Evolutionary conservation across 2,113 vertebrate genomes (phyloP).

Genomic region (Corapipo altera): DNA sequence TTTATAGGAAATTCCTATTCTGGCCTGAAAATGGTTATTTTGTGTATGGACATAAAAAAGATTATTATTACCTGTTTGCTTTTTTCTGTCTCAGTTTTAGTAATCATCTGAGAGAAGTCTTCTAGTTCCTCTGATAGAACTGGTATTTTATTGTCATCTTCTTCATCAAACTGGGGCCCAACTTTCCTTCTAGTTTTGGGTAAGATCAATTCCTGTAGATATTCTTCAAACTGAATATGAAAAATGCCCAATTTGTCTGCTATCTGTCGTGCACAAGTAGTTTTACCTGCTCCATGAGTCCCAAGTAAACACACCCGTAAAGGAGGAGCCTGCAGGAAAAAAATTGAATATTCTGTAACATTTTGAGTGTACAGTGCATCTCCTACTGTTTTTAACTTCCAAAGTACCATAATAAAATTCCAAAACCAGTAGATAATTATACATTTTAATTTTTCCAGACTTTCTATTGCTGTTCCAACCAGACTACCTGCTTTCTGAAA

Average conservation of each 20-base stretch:
- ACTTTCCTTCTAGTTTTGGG: slow-evolving; percentile 81
- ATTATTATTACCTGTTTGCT: slow-evolving; percentile 41
- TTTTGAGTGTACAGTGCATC: not conserved
- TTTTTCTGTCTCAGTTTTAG: not conserved
- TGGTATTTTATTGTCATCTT: slow-evolving; percentile 63
- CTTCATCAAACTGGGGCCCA: slow-evolving; percentile 74
- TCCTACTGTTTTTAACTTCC: not conserved
- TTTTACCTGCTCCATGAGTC: slow-evolving; percentile 86
- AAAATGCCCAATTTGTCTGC: slow-evolving; percentile 87
- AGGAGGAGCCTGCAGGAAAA: slow-evolving; percentile 81
- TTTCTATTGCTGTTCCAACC: not conserved
- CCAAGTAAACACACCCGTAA: slow-evolving; percentile 86
- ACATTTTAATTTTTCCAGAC: not conserved
- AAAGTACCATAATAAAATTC: not conserved
- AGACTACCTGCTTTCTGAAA: not conserved
- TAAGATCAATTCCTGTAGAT: slow-evolving; percentile 85
- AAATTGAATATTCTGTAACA: not conserved
- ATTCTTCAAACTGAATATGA: slow-evolving; percentile 90
- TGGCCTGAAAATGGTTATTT: not conserved
- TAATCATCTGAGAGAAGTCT: not conserved
- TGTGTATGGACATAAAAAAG: not conserved
- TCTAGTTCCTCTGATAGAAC: not conserved
- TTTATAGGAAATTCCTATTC: not conserved
- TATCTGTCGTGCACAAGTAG: slow-evolving; percentile 77
- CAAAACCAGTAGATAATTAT: not conserved